These are phyloP conservation scores for Dendroctonus valens DNA, from an alignment of 1,140 invertebrate species.

Conservation along the genomic window DNA sequence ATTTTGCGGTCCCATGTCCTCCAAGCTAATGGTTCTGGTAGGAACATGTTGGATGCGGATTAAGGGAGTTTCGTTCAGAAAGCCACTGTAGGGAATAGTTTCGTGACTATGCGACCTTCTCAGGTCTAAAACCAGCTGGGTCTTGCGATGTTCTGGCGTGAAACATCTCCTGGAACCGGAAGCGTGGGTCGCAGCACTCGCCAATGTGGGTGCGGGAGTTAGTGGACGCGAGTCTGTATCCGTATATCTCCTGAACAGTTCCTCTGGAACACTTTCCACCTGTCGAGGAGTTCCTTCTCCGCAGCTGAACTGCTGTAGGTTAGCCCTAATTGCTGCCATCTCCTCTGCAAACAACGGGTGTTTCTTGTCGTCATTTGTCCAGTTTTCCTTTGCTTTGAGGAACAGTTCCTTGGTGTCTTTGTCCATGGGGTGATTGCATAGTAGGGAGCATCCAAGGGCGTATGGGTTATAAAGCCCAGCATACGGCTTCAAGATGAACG, in stretches of 20 bases:
- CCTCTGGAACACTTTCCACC: slow-evolving; percentile 56
- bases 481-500: slow-evolving; percentile 69
- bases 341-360: slow-evolving; percentile 54
- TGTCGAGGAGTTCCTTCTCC: slow-evolving; percentile 17
- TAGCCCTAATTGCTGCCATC: slow-evolving; percentile 54
- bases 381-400: slow-evolving; percentile 66
- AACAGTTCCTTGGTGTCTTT: slow-evolving; percentile 70
- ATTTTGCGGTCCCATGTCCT: slow-evolving; percentile 15
- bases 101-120: slow-evolving; percentile 61
- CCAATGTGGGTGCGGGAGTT: slow-evolving; percentile 70
- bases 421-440: slow-evolving; percentile 80
- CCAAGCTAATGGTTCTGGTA: slow-evolving; percentile 36
- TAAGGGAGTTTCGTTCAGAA: slow-evolving; percentile 36
- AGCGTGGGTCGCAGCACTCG: slow-evolving; percentile 57
- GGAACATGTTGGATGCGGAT: slow-evolving; percentile 42
- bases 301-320: slow-evolving; percentile 46
- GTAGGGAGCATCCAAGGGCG: slow-evolving; percentile 71
- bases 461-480: slow-evolving; percentile 78
- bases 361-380: slow-evolving; percentile 60
- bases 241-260: slow-evolving; percentile 64
- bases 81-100: slow-evolving; percentile 27
- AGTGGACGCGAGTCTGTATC: slow-evolving; percentile 76
- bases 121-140: slow-evolving; percentile 54
- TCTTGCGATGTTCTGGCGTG: slow-evolving; percentile 52
- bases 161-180: slow-evolving; percentile 52